These are phyloP conservation scores for Musca vetustissima DNA, from an alignment of 1,140 invertebrate genomes.

Conservation along the genomic window DNA sequence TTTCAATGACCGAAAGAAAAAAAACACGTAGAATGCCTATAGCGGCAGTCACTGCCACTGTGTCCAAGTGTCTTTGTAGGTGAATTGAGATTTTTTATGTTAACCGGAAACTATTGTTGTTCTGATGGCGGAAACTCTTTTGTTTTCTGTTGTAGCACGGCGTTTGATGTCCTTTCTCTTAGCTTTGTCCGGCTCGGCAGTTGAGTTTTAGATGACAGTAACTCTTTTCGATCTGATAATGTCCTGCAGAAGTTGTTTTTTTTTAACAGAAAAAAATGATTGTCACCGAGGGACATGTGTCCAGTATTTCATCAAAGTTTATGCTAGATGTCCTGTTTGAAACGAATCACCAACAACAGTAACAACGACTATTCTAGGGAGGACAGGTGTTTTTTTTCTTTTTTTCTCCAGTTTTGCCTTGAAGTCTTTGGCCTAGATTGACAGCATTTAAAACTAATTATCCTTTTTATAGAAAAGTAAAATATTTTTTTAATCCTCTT, in stretches of 20 bases:
- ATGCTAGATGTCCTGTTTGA: neutral
- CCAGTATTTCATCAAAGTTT: too few relatives aligned
- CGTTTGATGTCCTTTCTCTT: neutral
- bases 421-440: too few relatives aligned
- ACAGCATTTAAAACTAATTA: neutral
- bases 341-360: neutral
- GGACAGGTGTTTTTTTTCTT: neutral
- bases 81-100: neutral
- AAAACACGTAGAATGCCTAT: too few relatives aligned
- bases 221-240: neutral
- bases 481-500: slow-evolving; percentile 18
- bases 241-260: neutral
- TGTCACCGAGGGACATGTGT: slow-evolving; percentile 6
- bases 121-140: slow-evolving; percentile 7
- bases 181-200: neutral
- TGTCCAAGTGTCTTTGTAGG: neutral
- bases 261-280: slow-evolving; percentile 1
- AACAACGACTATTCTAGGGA: neutral
- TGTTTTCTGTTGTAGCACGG: neutral
- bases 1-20: too few relatives aligned
- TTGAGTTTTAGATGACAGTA: slow-evolving; percentile 1
- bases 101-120: slow-evolving; percentile 17
- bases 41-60: too few relatives aligned
- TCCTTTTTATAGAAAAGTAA: neutral
- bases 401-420: slow-evolving; percentile 1